Evolutionary conservation across 2,797 vertebrate genomes (phyloP).

Genomic region (Sciaenops ocellatus): DNA sequence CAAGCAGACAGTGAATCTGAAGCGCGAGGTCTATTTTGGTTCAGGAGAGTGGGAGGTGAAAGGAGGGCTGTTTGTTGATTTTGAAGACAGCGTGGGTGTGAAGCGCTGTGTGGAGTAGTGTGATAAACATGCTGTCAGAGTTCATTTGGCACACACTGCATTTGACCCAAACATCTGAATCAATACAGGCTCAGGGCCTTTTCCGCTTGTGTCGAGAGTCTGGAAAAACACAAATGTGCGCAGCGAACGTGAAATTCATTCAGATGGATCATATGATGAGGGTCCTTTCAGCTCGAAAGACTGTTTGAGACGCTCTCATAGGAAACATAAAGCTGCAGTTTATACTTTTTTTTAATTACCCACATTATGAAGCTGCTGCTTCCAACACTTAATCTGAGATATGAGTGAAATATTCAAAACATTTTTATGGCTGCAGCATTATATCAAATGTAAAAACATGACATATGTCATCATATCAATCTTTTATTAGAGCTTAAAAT

Average conservation of each 20-base stretch:
- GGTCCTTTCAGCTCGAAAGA: neutral
- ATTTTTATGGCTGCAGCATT: neutral
- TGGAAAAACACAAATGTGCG: constrained; percentile 33
- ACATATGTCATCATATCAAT: neutral
- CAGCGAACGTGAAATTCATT: constrained; percentile 32
- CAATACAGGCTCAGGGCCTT: constrained; percentile 67
- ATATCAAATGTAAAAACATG: neutral
- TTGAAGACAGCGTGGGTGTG: constrained; percentile 74
- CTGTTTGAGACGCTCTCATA: neutral
- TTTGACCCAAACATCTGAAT: constrained; percentile 81
- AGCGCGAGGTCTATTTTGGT: constrained; percentile 76
- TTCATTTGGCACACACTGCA: constrained; percentile 75
- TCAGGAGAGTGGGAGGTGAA: constrained; percentile 75
- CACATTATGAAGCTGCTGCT: neutral
- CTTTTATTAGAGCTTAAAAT: neutral
- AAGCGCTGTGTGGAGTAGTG: constrained; percentile 71
- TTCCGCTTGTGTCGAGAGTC: constrained; percentile 44
- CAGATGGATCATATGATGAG: constrained; percentile 5
- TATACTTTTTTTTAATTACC: neutral
- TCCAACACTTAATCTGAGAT: neutral
- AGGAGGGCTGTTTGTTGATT: constrained; percentile 76
- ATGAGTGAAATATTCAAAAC: neutral
- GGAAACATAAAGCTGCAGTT: neutral
- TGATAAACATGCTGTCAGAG: constrained; percentile 81
- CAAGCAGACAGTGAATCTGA: constrained; percentile 47